Evolutionary conservation across 2,888 invertebrate species (phyloP), one percentile per base, ranked within the genome.

Genomic region (Agriopis marginaria): DNA sequence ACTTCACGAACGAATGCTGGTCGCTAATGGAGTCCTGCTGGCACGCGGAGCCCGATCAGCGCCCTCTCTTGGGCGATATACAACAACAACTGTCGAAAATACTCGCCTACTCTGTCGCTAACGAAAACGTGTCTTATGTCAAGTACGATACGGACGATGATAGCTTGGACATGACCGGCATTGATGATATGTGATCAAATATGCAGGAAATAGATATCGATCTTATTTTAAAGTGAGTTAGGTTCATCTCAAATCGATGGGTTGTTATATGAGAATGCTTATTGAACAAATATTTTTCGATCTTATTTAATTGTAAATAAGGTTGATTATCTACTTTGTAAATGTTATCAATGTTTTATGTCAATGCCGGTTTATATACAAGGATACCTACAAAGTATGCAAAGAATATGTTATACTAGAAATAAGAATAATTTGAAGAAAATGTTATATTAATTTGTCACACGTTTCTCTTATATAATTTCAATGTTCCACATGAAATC

Each of bases 11-110:
- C 69, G 96, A 96, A 39, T 98, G 98, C 83, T 98, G 98, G 98
- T 93, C 95, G 58, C 90, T 98, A 49, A 98, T 98, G 98, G 95
- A 96, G 83, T 95, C 96, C 49, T 98, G 98, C 83, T 98, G 98
- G 98, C 95, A 96, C 44, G 96, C 96, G 0, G 97, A 97, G 73
- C 97, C 97, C 0, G 85, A 94, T 0, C 94, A 95, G 72, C 91
- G 98, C 12, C 97, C 98, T 0, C 91, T 97, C n/a, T 93, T 97
- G 0, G 98, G 98, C 3, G 96, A 97, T 77, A 96, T 98, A 0
- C 96, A 97, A 79, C 96, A 96, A 0, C 94, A 95, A 40, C 92
- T 98, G 2, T 95, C 96, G 79, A 87, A 88, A 9, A 96, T 96
- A 49, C 80, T 90, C 12, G 59, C 63, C 7, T 64, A 65, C 12